phyloP scores from a whole-genome alignment of 2,113 vertebrate genomes.

The Promerops cafer region DNA sequence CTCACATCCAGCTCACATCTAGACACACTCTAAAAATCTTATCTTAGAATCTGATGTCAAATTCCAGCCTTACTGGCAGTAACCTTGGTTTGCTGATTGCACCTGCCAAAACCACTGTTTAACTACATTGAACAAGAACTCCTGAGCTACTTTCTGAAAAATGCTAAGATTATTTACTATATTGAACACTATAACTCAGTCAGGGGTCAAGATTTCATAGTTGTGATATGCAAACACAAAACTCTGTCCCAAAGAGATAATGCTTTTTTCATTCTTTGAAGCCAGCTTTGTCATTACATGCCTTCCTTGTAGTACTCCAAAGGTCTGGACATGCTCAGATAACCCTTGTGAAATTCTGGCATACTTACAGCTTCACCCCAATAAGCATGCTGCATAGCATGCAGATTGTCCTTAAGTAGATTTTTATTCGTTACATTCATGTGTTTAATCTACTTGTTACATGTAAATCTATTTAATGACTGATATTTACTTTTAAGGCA shows the following conservation, averaged over 20 bases:
- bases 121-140: not conserved
- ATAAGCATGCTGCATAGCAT: not conserved
- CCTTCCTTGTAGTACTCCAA: not conserved
- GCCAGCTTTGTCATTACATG: not conserved
- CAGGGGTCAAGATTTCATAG: not conserved
- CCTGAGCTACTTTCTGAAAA: not conserved
- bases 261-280: not conserved
- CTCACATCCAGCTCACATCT: not conserved
- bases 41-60: not conserved
- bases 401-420: not conserved
- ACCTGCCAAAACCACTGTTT: not conserved
- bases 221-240: not conserved
- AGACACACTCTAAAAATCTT: not conserved
- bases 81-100: not conserved
- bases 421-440: not conserved
- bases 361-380: not conserved
- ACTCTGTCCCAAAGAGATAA: not conserved
- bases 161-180: not conserved
- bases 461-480: not conserved
- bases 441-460: not conserved
- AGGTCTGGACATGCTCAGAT: not conserved
- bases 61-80: not conserved
- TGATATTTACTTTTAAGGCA: not conserved
- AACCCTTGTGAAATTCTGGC: not conserved
- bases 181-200: not conserved